Evolutionary conservation across 2,797 vertebrate species (phyloP).

Genomic region (Jordanella pulchra): DNA sequence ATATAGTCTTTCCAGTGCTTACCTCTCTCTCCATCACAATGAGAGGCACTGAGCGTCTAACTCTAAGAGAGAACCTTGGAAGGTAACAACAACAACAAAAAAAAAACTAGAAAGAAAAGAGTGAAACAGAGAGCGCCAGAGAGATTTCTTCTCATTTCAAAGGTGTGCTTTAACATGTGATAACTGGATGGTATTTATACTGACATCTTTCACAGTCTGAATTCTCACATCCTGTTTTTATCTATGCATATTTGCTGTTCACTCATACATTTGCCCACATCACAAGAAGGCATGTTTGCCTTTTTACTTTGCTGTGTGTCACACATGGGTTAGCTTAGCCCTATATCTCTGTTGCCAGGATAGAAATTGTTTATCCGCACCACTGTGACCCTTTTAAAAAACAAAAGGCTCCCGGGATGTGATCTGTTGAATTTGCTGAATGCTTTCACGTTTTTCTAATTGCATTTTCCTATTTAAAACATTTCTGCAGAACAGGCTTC

Average conservation of each 20-base stretch:
- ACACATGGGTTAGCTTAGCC: constrained; percentile 12
- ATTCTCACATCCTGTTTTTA: constrained; percentile 31
- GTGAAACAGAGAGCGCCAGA: constrained; percentile 34
- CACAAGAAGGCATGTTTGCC: neutral
- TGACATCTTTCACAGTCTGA: constrained; percentile 36
- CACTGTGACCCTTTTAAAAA: constrained; percentile 30
- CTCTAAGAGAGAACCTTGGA: constrained; percentile 53
- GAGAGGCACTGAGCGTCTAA: constrained; percentile 18
- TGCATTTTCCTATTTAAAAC: constrained; percentile 26
- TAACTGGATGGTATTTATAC: constrained; percentile 48
- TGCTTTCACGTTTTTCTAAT: constrained; percentile 4
- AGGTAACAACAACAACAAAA: constrained; percentile 48
- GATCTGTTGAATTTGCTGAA: constrained; percentile 30
- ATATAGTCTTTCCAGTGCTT: constrained; percentile 16
- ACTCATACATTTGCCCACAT: neutral
- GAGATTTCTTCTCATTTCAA: constrained; percentile 47
- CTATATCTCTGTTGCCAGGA: constrained; percentile 13
- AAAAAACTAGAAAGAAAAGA: constrained; percentile 38
- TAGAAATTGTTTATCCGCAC: constrained; percentile 19
- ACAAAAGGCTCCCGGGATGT: constrained; percentile 11
- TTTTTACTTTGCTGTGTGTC: neutral
- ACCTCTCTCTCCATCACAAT: constrained; percentile 42
- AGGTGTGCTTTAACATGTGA: constrained; percentile 37
- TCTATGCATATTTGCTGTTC: constrained; percentile 17
- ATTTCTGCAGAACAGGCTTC: constrained; percentile 20